phyloP scores from a whole-genome alignment of 2,113 vertebrate species.

The Pluvialis apricaria region DNA sequence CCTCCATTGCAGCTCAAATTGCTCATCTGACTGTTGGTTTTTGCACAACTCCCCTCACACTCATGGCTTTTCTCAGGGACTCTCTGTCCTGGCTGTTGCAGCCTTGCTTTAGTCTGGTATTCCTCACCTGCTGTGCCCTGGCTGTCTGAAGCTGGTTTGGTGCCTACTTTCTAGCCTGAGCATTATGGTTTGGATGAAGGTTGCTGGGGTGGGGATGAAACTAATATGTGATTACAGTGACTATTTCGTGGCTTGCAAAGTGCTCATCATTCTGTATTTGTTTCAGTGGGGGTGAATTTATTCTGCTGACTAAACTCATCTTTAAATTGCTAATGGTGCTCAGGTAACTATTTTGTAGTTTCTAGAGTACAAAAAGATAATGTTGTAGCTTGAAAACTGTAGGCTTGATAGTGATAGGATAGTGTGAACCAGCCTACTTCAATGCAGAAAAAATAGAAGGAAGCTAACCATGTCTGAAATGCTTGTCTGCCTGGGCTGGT shows the following conservation, averaged over 20 bases:
- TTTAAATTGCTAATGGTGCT: background rate
- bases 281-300: background rate
- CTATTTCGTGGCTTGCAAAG: background rate
- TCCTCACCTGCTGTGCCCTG: background rate
- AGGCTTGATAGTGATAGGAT: background rate
- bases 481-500: background rate
- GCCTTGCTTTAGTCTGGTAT: background rate
- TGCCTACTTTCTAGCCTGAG: background rate
- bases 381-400: background rate
- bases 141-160: background rate
- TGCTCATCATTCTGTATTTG: background rate
- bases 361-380: background rate
- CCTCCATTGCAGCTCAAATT: background rate
- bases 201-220: background rate
- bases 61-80: background rate
- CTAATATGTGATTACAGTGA: fast-evolving
- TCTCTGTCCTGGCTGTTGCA: background rate
- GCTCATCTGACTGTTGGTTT: background rate
- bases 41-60: background rate
- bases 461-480: background rate
- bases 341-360: background rate
- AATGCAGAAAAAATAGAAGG: background rate
- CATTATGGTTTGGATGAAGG: background rate
- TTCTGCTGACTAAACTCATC: background rate
- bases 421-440: background rate